These are phyloP conservation scores for Celastrina argiolus DNA, from an alignment of 2,888 invertebrate genomes.

Conservation along the genomic window DNA sequence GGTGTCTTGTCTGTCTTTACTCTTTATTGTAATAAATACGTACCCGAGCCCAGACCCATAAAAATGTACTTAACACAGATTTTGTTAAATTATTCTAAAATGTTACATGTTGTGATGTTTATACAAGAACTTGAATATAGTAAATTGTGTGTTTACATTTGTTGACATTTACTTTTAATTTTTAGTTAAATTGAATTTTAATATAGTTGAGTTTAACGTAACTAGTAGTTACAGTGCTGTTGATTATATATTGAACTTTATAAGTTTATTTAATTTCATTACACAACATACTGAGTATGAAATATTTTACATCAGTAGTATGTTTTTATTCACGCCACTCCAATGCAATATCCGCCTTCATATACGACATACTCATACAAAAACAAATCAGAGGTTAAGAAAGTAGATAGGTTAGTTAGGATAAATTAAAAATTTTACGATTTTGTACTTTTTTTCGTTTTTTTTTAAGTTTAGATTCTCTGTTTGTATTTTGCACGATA, in stretches of 20 bases:
- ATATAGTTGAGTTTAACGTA: neutral
- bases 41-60: too few relatives aligned
- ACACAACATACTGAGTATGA: neutral
- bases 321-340: neutral
- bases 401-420: neutral
- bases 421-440: neutral
- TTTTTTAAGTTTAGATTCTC: neutral
- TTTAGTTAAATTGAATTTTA: neutral
- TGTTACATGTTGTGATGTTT: neutral
- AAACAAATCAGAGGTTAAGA: neutral
- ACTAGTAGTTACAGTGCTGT: neutral
- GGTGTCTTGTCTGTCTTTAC: neutral
- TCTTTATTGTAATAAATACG: too few relatives aligned
- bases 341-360: neutral
- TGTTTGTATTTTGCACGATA: neutral
- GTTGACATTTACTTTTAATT: neutral
- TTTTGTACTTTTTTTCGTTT: too few relatives aligned
- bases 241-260: neutral
- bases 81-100: too few relatives aligned
- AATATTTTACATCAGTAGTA: neutral
- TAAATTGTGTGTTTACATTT: neutral
- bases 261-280: neutral
- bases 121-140: neutral
- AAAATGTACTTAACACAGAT: neutral
- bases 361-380: neutral